Evolutionary conservation across 2,888 invertebrate species (phyloP).

Genomic region (Escarpia spicata): DNA sequence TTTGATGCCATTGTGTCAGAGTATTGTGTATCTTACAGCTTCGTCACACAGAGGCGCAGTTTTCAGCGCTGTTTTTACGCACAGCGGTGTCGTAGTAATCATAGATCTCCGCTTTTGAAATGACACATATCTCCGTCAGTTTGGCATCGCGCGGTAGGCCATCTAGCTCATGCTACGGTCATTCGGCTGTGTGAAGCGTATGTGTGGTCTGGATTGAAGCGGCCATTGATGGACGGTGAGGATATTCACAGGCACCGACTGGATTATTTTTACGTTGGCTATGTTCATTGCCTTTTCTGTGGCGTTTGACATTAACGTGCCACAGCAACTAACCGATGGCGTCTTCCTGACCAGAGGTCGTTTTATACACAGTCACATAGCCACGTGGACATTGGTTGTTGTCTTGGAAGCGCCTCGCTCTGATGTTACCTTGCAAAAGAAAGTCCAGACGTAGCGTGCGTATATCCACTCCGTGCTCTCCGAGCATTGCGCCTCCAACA

Average conservation of each 20-base stretch:
- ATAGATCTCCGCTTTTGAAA: no score
- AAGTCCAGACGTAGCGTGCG: neutral
- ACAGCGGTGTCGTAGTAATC: no score
- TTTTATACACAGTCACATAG: neutral
- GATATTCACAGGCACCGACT: no score
- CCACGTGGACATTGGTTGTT: neutral
- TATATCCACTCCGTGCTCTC: neutral
- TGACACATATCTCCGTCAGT: no score
- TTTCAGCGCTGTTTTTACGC: no score
- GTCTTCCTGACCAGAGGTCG: neutral
- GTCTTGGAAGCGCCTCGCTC: neutral
- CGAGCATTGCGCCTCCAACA: neutral
- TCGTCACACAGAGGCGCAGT: no score
- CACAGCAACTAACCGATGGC: neutral
- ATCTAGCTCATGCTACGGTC: constrained; percentile 19
- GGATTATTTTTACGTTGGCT: neutral
- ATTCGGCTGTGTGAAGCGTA: constrained; percentile 20
- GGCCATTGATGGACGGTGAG: no score
- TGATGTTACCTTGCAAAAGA: neutral
- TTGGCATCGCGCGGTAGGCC: constrained; percentile 24
- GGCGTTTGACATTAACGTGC: neutral
- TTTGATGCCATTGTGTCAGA: no score
- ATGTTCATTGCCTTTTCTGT: neutral
- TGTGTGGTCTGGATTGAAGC: no score
- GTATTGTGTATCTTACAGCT: no score